These are phyloP conservation scores for Catharus bicknelli DNA, from an alignment of 2,113 vertebrate species.

Conservation along the genomic window DNA sequence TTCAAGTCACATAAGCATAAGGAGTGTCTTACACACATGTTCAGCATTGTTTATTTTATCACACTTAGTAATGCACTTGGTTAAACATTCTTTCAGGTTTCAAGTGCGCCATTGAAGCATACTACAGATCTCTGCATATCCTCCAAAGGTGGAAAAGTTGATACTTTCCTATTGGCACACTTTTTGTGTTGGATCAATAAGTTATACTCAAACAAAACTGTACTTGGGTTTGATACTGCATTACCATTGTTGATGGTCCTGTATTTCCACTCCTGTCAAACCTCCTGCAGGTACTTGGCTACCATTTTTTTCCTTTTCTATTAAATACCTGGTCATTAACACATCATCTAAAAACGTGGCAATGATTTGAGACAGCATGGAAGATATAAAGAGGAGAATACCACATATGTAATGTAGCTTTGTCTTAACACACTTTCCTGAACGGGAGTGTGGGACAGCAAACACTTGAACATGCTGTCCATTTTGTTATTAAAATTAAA, in stretches of 20 bases:
- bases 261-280: neutral
- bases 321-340: neutral
- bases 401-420: neutral
- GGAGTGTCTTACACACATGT: neutral
- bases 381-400: neutral
- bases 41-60: neutral
- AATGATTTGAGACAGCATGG: neutral
- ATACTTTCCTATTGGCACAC: neutral
- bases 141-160: neutral
- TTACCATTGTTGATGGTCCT: neutral
- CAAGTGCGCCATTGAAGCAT: neutral
- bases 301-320: neutral
- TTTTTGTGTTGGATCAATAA: neutral
- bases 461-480: neutral
- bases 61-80: neutral
- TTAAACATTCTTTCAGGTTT: neutral
- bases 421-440: neutral
- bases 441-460: neutral
- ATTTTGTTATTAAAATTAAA: neutral
- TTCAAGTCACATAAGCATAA: neutral
- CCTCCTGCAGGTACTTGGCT: neutral
- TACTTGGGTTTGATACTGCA: neutral
- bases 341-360: neutral
- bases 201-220: neutral
- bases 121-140: neutral